These are phyloP conservation scores for Knipowitschia caucasica DNA, from an alignment of 2,797 vertebrate genomes.

Conservation along the genomic window DNA sequence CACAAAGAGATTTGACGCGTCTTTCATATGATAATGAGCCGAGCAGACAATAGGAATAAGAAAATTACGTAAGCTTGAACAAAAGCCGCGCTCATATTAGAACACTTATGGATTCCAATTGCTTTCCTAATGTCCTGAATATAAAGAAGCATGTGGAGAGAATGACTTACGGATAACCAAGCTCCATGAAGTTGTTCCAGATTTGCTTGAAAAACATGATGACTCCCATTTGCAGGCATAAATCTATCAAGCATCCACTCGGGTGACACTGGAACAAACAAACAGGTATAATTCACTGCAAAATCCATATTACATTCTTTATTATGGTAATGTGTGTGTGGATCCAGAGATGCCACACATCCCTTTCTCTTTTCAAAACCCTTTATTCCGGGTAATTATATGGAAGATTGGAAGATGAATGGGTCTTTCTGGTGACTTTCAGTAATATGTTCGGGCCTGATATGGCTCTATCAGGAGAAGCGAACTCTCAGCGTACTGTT, in stretches of 20 bases:
- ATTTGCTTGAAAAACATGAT: constrained; percentile 99
- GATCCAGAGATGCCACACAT: constrained; percentile 20
- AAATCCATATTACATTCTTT: constrained; percentile 31
- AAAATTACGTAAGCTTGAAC: constrained; percentile 9
- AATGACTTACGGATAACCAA: constrained; percentile 78
- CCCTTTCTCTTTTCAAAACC: constrained; percentile 26
- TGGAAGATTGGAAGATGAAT: constrained; percentile 30
- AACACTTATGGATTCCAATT: neutral
- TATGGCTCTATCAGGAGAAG: constrained; percentile 19
- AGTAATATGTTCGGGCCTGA: constrained; percentile 1
- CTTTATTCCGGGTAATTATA: constrained; percentile 35
- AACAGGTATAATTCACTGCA: constrained; percentile 18
- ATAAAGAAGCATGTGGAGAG: constrained; percentile 7
- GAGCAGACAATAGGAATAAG: constrained; percentile 13
- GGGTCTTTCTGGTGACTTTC: constrained; percentile 9
- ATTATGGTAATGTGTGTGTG: constrained; percentile 18
- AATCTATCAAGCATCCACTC: constrained; percentile 96
- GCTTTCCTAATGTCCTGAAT: constrained; percentile 14
- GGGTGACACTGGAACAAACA: constrained; percentile 87
- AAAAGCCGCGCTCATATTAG: constrained; percentile 19
- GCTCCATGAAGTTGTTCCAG: constrained; percentile 99
- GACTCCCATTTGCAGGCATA: constrained; percentile 98
- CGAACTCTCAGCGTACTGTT: constrained; percentile 23
- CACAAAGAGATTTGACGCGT: constrained; percentile 28
- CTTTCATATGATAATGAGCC: constrained; percentile 42